Conservation (phyloP, 2,888 invertebrate species). For the Petrolisthes manimaculis region DNA sequence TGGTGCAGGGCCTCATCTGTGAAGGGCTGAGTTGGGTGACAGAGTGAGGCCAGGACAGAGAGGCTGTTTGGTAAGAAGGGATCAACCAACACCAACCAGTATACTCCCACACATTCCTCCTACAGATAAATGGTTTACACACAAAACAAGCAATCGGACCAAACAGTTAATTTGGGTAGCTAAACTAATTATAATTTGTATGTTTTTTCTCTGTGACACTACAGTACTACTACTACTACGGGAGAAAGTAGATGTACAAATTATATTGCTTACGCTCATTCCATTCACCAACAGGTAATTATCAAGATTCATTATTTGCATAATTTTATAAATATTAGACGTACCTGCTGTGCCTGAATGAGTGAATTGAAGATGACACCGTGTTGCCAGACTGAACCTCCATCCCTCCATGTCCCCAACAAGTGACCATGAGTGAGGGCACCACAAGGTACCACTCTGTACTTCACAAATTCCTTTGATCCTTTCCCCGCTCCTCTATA, state of each 20-base stretch:
- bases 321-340: neutral
- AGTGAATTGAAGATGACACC: conserved; percentile 40
- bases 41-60: conserved; percentile 23
- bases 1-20: conserved; percentile 47
- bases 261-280: too few relatives aligned
- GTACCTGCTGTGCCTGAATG: conserved; percentile 34
- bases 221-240: too few relatives aligned
- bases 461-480: neutral
- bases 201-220: too few relatives aligned
- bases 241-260: too few relatives aligned
- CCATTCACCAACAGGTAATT: too few relatives aligned
- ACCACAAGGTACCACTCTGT: conserved; percentile 46
- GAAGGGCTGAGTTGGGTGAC: conserved; percentile 20
- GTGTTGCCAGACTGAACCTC: conserved; percentile 33
- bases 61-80: conserved; percentile 31
- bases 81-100: conserved; percentile 41
- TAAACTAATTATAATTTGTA: too few relatives aligned
- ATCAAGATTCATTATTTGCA: too few relatives aligned
- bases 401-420: conserved; percentile 40
- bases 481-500: neutral
- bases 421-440: conserved; percentile 42
- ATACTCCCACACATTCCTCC: neutral
- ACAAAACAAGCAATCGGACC: neutral
- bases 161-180: too few relatives aligned
- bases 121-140: neutral